Evolutionary conservation across 2,888 invertebrate species (phyloP).

Genomic region (Disparrhopalites patrizii): DNA sequence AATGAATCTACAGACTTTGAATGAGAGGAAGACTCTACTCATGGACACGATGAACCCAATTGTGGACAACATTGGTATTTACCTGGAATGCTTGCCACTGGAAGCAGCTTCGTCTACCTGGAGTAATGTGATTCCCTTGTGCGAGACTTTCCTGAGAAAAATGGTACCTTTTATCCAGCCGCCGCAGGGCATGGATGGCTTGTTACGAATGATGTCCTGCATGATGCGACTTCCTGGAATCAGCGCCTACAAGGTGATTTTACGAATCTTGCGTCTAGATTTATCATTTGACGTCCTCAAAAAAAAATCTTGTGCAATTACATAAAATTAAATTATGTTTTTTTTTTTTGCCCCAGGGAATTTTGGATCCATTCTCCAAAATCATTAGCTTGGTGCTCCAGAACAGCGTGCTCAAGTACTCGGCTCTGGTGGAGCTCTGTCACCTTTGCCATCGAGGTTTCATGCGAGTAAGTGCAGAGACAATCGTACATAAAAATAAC

Average conservation of each 20-base stretch:
- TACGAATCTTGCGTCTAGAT: no score
- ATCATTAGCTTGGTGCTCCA: slow-evolving; percentile 89
- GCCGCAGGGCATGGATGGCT: slow-evolving; percentile 65
- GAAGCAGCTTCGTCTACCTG: slow-evolving; percentile 71
- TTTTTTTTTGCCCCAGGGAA: slow-evolving; percentile 61
- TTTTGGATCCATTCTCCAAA: slow-evolving; percentile 94
- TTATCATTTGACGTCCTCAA: no score
- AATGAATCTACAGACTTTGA: slow-evolving; percentile 59
- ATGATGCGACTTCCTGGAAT: slow-evolving; percentile 80
- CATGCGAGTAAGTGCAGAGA: slow-evolving; percentile 63
- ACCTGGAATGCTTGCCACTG: slow-evolving; percentile 83
- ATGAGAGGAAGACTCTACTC: slow-evolving; percentile 71
- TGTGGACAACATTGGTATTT: slow-evolving; percentile 85
- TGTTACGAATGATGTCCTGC: slow-evolving; percentile 72
- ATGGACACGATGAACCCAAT: slow-evolving; percentile 69
- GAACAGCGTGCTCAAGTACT: slow-evolving; percentile 74
- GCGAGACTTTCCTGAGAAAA: slow-evolving; percentile 81
- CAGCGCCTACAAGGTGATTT: slow-evolving; percentile 67
- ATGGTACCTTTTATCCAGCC: slow-evolving; percentile 61
- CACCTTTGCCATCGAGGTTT: slow-evolving; percentile 86
- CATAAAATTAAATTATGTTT: not conserved
- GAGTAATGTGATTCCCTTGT: slow-evolving; percentile 74
- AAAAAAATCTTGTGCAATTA: no score
- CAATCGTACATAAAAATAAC: not conserved
- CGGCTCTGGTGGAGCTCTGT: slow-evolving; percentile 78